Evolutionary conservation across 2,797 vertebrate species (phyloP).

Genomic region (Hydrocynus forskahlii): DNA sequence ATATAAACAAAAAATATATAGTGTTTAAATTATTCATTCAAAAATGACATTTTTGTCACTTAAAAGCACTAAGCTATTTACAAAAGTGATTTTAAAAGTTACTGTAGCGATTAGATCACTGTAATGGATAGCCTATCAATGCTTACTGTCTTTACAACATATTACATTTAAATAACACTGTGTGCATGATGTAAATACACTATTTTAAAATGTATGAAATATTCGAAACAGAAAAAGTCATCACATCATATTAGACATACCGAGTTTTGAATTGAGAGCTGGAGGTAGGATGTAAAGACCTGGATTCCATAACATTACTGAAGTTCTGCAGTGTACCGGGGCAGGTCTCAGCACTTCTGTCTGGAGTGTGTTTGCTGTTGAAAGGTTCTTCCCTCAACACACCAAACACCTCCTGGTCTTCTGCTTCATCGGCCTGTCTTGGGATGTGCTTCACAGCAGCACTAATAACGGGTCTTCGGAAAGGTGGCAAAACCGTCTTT

Average conservation of each 20-base stretch:
- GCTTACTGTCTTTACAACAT: not conserved
- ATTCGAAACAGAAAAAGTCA: not conserved
- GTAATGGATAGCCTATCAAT: not conserved
- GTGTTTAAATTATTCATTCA: too few species aligned
- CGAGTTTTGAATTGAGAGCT: constrained; percentile 33
- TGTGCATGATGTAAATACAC: not conserved
- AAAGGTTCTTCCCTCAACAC: constrained; percentile 19
- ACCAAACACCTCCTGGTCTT: constrained; percentile 28
- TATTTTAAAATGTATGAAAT: too few species aligned
- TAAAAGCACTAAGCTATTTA: too few species aligned
- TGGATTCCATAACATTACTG: constrained; percentile 19
- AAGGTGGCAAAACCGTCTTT: constrained; percentile 55
- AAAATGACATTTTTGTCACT: too few species aligned
- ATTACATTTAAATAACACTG: not conserved
- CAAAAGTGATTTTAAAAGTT: too few species aligned
- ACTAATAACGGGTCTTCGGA: constrained; percentile 51
- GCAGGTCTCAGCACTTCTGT: not conserved
- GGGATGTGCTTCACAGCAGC: constrained; percentile 22
- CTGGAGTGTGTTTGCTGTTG: not conserved
- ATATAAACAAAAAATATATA: too few species aligned
- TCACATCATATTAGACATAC: constrained; percentile 16
- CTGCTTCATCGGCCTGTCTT: constrained; percentile 48
- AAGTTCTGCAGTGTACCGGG: not conserved
- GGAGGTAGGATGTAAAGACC: constrained; percentile 11
- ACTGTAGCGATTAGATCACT: too few species aligned